phyloP scores from a whole-genome alignment of 2,113 vertebrate species.

The Brienomyrus brachyistius region DNA sequence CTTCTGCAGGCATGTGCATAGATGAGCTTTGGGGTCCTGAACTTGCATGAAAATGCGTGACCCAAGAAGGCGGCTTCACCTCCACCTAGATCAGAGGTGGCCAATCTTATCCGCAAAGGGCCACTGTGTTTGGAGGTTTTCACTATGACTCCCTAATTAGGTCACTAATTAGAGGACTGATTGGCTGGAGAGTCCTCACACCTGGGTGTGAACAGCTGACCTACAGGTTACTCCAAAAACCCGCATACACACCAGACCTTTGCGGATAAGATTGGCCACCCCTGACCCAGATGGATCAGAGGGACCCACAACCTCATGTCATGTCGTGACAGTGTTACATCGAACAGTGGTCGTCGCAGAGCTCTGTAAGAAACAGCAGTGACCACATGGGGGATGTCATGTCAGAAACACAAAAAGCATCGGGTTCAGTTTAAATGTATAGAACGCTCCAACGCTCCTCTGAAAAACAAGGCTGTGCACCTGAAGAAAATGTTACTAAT shows the following conservation, averaged over 20 bases:
- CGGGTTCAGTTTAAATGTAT: neutral
- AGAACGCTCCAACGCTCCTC: conserved; percentile 1
- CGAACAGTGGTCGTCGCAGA: neutral
- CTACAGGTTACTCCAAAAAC: no score
- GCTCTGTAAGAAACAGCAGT: neutral
- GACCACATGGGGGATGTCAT: neutral
- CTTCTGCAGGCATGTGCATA: neutral
- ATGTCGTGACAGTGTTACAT: neutral
- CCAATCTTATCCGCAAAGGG: no score
- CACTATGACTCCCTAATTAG: no score
- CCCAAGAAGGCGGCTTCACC: neutral
- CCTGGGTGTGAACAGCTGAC: no score
- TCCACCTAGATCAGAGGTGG: neutral
- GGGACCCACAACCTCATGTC: neutral
- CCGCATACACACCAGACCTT: no score
- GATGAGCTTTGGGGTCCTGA: neutral
- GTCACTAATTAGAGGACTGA: no score
- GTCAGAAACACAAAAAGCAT: neutral
- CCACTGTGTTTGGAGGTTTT: no score
- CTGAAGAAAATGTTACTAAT: conserved; percentile 21
- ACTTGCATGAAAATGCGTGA: neutral
- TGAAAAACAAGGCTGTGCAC: conserved; percentile 25
- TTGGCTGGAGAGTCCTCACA: no score
- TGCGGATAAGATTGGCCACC: no score
- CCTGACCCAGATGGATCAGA: neutral